phyloP scores from a whole-genome alignment of 2,888 invertebrate species.

The Rhimphoctona megacephalus region DNA sequence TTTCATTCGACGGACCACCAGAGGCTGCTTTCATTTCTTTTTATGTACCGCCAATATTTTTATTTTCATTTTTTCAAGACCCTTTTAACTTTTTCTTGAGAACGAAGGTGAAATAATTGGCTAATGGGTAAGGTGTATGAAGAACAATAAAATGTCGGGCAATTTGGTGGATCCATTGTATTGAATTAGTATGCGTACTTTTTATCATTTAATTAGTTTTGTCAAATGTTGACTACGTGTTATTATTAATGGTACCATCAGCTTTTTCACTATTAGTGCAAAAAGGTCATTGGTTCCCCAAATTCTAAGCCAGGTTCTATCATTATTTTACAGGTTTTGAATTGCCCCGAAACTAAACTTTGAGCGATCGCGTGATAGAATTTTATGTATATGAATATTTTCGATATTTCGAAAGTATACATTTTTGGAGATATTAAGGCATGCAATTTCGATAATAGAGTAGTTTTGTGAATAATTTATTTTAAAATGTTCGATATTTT shows the following conservation, averaged over 20 bases:
- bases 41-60: background rate
- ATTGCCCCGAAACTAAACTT: slow-evolving; percentile 10
- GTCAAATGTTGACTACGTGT: background rate
- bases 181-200: background rate
- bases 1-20: slow-evolving; percentile 71
- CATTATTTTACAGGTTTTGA: background rate
- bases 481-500: slow-evolving; percentile 47
- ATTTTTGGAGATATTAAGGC: slow-evolving; percentile 40
- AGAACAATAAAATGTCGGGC: background rate
- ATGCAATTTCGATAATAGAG: slow-evolving; percentile 66
- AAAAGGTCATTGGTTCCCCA: background rate
- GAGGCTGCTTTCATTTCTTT: slow-evolving; percentile 13
- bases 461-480: slow-evolving; percentile 67
- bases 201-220: background rate
- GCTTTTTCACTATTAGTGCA: background rate
- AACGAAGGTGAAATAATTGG: background rate
- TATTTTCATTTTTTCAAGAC: background rate
- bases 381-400: slow-evolving; percentile 19
- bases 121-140: background rate
- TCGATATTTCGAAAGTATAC: slow-evolving; percentile 5
- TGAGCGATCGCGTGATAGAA: slow-evolving; percentile 49
- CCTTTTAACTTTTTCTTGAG: background rate
- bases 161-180: background rate
- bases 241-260: background rate
- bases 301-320: background rate